phyloP scores from a whole-genome alignment of 2,797 vertebrate genomes.

The Salarias fasciatus region DNA sequence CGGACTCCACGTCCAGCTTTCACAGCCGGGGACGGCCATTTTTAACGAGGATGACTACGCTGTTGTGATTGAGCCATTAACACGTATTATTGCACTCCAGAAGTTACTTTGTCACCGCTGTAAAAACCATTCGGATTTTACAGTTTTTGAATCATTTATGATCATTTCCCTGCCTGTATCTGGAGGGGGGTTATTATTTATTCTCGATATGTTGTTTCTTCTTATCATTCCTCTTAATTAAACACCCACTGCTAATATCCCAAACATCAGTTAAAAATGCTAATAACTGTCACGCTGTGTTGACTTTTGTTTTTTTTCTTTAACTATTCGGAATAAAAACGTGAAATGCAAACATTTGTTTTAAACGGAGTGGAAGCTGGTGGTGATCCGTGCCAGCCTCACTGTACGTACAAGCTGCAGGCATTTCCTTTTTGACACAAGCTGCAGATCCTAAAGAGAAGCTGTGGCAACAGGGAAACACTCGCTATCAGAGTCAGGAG shows the following conservation, averaged over 20 bases:
- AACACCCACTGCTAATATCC: conserved; percentile 10
- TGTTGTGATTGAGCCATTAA: too few relatives aligned
- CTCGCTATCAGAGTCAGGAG: conserved; percentile 65
- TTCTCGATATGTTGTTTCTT: background rate
- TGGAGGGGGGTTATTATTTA: conserved; percentile 7
- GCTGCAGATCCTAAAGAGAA: conserved; percentile 45
- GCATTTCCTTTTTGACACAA: conserved; percentile 50
- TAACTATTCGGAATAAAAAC: background rate
- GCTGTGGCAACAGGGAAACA: conserved; percentile 58
- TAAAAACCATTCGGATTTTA: too few relatives aligned
- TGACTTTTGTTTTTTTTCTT: background rate
- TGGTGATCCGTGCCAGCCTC: conserved; percentile 46
- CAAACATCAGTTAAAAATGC: conserved; percentile 12
- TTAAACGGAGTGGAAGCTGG: too few relatives aligned
- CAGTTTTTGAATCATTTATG: too few relatives aligned
- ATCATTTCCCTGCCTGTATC: conserved; percentile 22
- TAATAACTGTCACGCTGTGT: background rate
- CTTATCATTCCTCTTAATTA: conserved; percentile 16
- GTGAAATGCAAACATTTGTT: conserved; percentile 1
- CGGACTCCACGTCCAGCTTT: too few relatives aligned
- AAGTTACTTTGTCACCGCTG: background rate
- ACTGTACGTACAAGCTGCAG: conserved; percentile 42
- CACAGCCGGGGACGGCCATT: too few relatives aligned
- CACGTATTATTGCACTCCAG: too few relatives aligned
- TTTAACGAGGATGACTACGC: too few relatives aligned